Evolutionary conservation across 2,888 invertebrate genomes (phyloP).

Genomic region (Tryphoninae sp.): DNA sequence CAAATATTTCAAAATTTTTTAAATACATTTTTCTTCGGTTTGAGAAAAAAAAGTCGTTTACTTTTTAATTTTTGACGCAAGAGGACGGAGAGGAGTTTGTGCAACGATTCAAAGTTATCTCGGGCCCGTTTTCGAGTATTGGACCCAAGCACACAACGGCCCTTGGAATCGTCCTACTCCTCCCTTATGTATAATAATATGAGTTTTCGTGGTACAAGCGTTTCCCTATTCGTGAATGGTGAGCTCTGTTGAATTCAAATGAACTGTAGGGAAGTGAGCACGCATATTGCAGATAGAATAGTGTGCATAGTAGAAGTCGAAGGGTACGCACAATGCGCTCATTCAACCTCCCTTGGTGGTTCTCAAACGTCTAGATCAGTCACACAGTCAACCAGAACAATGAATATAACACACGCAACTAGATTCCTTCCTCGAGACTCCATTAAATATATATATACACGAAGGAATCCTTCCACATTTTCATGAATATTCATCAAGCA

Average conservation of each 20-base stretch:
- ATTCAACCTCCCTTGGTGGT: slow-evolving; percentile 70
- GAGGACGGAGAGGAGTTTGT: not conserved
- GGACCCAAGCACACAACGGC: slow-evolving; percentile 24
- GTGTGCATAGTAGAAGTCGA: slow-evolving; percentile 56
- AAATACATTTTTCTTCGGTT: no score
- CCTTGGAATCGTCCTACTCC: slow-evolving; percentile 37
- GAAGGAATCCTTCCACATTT: not conserved
- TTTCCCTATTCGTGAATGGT: slow-evolving; percentile 71
- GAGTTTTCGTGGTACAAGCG: slow-evolving; percentile 20
- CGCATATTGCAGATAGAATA: not conserved
- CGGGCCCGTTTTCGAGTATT: slow-evolving; percentile 30
- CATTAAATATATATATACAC: slow-evolving; percentile 17
- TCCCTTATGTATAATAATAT: slow-evolving; percentile 47
- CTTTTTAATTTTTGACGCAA: not conserved
- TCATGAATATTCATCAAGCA: slow-evolving; percentile 43
- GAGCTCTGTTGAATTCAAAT: slow-evolving; percentile 76
- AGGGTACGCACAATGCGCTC: slow-evolving; percentile 75
- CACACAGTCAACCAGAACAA: slow-evolving; percentile 53
- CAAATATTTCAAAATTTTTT: no score
- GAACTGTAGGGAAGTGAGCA: slow-evolving; percentile 53
- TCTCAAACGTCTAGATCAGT: slow-evolving; percentile 60
- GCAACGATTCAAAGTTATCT: not conserved
- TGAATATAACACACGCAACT: slow-evolving; percentile 37
- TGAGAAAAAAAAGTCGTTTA: no score
- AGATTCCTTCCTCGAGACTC: slow-evolving; percentile 39